phyloP scores from a whole-genome alignment of 2,888 invertebrate genomes.

The Tryphoninae sp. region DNA sequence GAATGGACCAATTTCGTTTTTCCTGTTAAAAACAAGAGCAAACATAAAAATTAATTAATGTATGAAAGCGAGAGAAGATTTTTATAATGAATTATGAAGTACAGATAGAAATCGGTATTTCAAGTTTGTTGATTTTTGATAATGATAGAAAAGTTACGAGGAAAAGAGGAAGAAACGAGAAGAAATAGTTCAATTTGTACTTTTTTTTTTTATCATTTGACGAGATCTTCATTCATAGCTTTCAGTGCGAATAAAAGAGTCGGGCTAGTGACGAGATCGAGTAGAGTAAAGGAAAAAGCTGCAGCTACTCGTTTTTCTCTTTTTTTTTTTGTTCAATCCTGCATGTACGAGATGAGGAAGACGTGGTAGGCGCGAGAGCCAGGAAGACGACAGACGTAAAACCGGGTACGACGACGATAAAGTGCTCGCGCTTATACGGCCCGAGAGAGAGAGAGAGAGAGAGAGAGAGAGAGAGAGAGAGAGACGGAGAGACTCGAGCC shows the following conservation, averaged over 20 bases:
- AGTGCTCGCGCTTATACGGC: conserved; percentile 42
- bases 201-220: no score
- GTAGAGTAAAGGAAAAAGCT: conserved; percentile 2
- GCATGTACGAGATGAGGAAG: conserved; percentile 48
- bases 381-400: conserved; percentile 62
- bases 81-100: no score
- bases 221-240: no score
- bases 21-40: conserved; percentile 67
- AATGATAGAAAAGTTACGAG: conserved; percentile 18
- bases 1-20: conserved; percentile 79
- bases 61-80: neutral
- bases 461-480: conserved; percentile 39
- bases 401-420: conserved; percentile 56
- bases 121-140: conserved; percentile 22
- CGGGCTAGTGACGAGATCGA: no score
- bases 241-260: no score
- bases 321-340: conserved; percentile 22
- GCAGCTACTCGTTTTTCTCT: neutral
- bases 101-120: no score
- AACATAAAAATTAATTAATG: neutral
- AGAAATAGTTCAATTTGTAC: no score
- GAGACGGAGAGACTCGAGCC: conserved; percentile 50
- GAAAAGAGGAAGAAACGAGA: neutral
- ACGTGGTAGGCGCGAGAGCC: conserved; percentile 53
- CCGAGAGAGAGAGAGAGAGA: conserved; percentile 26